Percentiles rank a stretch among this genome's conserved stretches.
These are phyloP conservation scores for Nephrotoma flavescens DNA, from an alignment of 2,888 invertebrate genomes.

Conservation along the genomic window DNA sequence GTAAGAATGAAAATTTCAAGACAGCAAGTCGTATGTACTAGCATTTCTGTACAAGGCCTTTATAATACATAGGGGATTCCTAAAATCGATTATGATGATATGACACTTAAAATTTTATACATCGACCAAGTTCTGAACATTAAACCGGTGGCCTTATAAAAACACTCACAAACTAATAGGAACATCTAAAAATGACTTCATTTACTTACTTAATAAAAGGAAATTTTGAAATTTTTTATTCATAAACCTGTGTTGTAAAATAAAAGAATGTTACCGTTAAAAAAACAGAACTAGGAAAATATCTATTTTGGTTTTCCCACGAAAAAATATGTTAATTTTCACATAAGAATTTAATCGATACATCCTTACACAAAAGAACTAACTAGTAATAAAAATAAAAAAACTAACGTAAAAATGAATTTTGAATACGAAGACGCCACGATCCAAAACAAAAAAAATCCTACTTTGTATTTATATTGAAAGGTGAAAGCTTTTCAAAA, in stretches of 20 bases:
- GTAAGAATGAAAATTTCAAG: not conserved
- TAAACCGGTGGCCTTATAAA: not conserved
- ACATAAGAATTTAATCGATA: not conserved
- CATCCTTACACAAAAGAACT: not conserved
- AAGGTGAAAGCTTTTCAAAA: not conserved
- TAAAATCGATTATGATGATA: not conserved
- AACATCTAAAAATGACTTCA: not conserved
- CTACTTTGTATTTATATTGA: not conserved
- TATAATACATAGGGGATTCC: not conserved
- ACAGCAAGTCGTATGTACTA: not conserved
- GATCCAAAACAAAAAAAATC: not conserved
- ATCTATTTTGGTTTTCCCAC: not conserved
- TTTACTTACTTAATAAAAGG: not conserved
- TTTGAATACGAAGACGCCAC: not conserved
- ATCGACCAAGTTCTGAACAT: not conserved
- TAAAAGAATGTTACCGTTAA: not conserved
- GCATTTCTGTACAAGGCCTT: not conserved
- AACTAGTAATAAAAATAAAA: not conserved
- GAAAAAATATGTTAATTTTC: not conserved
- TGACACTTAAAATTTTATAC: not conserved
- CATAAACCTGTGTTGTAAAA: not conserved
- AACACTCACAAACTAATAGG: not conserved
- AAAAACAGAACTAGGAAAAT: not conserved
- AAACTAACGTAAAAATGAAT: not conserved
- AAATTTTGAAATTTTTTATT: not conserved